Evolutionary conservation across 2,888 invertebrate genomes (phyloP), one percentile per base, ranked within the genome.

Genomic region (Uloborus plumipes): DNA sequence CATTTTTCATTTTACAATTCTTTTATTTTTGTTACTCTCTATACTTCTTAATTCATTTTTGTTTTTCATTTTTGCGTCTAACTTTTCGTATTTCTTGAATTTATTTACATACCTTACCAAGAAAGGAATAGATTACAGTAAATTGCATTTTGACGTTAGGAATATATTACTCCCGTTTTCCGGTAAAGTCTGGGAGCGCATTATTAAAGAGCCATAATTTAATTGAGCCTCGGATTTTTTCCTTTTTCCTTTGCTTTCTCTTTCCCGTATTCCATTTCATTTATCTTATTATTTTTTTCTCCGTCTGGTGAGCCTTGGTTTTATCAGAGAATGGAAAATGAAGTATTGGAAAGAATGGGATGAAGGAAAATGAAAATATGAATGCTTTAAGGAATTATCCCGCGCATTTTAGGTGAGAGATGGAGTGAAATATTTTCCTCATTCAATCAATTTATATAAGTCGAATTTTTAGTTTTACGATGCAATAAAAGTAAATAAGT

Each of bases 171-270:
- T 50, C 61, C 1, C 1, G 31, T 31, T n/a, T 66, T 16, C 31
- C 50, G 26, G 18, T 47, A 31, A 26, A 62, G 69, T 62, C 69
- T 70, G 51, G 62, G 39, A 59, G 64, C 69, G 26, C 55, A 70
- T 71, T 78, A 78, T 78, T 78, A 78, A 76, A 78, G 77, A 55
- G 64, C 77, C 71, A 78, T 78, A 78, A 78, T 78, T 78, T 78
- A 78, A 78, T 78, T 78, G 77, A 71, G 77, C 70, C 71, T 61
- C 26, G 58, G 49, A 51, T 65, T 78, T 64, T 51, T 61, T 49
- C 50, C 31, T 50, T 62, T n/a, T 47, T n/a, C n/a, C n/a, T n/a
- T n/a, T 55, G 39, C 62, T 49, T 58, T 39, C 49, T 55, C 20
- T 74, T 65, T 64, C 22, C 69, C n/a, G 51, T 51, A 53, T 76